These are phyloP conservation scores for Bufo bufo DNA, from an alignment of 2,113 vertebrate genomes.

Conservation along the genomic window DNA sequence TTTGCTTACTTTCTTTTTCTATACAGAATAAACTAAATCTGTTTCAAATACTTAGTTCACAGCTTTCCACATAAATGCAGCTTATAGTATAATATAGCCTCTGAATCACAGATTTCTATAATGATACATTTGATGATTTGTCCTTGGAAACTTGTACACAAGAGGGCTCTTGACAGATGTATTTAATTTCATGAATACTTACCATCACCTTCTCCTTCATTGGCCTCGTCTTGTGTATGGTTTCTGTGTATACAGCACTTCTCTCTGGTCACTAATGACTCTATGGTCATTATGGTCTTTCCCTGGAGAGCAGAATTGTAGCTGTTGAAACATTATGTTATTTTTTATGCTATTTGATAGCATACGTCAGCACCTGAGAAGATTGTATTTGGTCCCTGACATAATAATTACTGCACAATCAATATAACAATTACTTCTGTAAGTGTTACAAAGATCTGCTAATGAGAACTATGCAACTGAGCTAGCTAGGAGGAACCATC, in stretches of 20 bases:
- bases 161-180: neutral
- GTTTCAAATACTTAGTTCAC: neutral
- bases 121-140: neutral
- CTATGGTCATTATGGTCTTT: neutral
- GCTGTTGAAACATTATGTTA: neutral
- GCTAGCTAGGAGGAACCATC: neutral
- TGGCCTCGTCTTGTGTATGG: neutral
- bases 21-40: neutral
- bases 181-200: neutral
- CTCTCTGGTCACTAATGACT: slow-evolving; percentile 4
- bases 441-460: neutral
- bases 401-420: neutral
- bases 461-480: neutral
- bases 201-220: neutral
- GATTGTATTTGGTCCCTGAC: neutral
- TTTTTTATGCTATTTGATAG: neutral
- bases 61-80: neutral
- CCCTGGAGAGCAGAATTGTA: neutral
- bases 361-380: neutral
- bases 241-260: neutral
- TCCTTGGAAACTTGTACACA: neutral
- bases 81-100: neutral
- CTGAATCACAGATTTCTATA: neutral
- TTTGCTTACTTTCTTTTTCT: neutral
- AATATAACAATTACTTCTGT: neutral